Evolutionary conservation across 2,888 invertebrate genomes (phyloP).

Genomic region (Gastrophysa polygoni): DNA sequence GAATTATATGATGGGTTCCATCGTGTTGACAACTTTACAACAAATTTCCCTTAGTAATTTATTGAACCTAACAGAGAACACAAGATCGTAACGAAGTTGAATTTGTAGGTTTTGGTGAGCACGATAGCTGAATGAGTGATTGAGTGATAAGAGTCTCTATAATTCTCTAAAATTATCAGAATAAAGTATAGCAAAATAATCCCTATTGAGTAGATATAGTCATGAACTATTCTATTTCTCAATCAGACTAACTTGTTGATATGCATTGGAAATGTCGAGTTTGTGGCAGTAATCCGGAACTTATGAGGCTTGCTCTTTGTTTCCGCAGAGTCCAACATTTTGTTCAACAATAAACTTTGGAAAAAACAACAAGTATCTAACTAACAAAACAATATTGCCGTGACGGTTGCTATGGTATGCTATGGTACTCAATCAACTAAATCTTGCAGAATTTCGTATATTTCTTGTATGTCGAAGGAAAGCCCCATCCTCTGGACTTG

Average conservation of each 20-base stretch:
- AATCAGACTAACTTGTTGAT: too few species aligned
- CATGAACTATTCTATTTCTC: neutral
- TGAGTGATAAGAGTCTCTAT: neutral
- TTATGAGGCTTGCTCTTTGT: too few species aligned
- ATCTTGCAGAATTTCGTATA: too few species aligned
- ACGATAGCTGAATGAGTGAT: neutral
- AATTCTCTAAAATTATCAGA: neutral
- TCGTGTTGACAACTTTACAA: too few species aligned
- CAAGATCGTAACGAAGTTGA: neutral
- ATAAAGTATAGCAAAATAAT: neutral
- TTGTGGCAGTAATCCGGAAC: too few species aligned
- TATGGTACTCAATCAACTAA: too few species aligned
- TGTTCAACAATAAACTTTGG: too few species aligned
- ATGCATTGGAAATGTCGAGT: too few species aligned
- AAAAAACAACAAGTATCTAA: too few species aligned
- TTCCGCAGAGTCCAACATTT: too few species aligned
- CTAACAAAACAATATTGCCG: too few species aligned
- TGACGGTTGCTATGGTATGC: too few species aligned
- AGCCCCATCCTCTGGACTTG: conserved; percentile 8
- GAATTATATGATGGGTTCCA: neutral
- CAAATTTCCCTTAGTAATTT: neutral
- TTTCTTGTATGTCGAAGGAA: conserved; percentile 15
- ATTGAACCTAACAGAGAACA: neutral
- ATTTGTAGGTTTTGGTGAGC: neutral
- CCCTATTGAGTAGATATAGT: neutral